A percentile compares a stretch with the other conserved stretches of the same genome.
Evolutionary conservation across 2,888 invertebrate species (phyloP).

Genomic region (Zonitis immaculata): DNA sequence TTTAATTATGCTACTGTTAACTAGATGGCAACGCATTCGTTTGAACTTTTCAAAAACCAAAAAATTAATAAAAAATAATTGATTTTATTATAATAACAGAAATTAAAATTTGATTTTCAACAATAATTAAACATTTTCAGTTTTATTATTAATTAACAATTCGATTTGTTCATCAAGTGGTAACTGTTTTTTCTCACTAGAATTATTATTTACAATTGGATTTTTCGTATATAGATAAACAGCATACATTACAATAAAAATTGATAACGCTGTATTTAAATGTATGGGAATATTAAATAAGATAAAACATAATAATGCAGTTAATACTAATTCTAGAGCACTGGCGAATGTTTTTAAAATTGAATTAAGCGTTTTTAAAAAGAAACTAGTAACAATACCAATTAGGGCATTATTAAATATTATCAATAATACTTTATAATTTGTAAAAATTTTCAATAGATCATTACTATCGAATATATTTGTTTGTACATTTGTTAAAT

Average conservation of each 20-base stretch:
- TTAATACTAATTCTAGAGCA: slow-evolving; percentile 85
- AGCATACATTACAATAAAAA: slow-evolving; percentile 75
- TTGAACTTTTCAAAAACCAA: too few species aligned
- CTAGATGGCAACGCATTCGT: too few species aligned
- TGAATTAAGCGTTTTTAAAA: slow-evolving; percentile 87
- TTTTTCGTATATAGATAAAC: slow-evolving; percentile 84
- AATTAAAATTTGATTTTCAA: too few species aligned
- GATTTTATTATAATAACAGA: too few species aligned
- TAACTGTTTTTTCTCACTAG: background rate
- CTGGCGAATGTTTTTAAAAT: slow-evolving; percentile 95
- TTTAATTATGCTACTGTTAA: too few species aligned
- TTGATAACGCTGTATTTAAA: slow-evolving; percentile 74
- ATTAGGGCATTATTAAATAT: slow-evolving; percentile 86
- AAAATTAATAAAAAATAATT: too few species aligned
- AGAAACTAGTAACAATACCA: slow-evolving; percentile 91
- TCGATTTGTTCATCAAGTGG: background rate
- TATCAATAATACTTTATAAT: slow-evolving; percentile 71
- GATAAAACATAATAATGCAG: slow-evolving; percentile 81
- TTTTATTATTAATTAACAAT: background rate
- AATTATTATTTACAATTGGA: slow-evolving; percentile 64
- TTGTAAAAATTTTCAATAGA: slow-evolving; percentile 53
- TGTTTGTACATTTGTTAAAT: background rate
- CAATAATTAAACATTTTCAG: background rate
- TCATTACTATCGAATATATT: slow-evolving; percentile 58
- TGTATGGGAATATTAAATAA: slow-evolving; percentile 83